phyloP scores from a whole-genome alignment of 2,113 vertebrate genomes.

The Gulo gulo region DNA sequence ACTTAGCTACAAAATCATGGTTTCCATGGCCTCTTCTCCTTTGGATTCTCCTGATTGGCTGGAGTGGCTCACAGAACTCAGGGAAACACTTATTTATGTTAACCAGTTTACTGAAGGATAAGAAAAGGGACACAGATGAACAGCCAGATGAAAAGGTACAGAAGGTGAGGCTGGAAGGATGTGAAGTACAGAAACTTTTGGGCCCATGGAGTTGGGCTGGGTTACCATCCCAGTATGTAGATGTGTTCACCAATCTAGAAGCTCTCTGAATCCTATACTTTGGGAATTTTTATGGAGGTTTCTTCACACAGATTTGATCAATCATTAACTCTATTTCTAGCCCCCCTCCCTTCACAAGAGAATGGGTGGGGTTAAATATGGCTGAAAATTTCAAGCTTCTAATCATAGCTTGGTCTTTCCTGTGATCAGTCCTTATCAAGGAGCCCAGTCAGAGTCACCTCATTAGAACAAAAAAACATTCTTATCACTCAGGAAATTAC shows the following conservation, averaged over 20 bases:
- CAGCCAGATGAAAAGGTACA: background rate
- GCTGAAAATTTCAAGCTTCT: background rate
- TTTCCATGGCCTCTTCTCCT: background rate
- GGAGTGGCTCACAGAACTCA: background rate
- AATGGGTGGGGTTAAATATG: background rate
- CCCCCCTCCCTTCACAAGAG: background rate
- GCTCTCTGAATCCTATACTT: background rate
- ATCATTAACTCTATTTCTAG: background rate
- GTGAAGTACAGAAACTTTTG: background rate
- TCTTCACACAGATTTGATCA: background rate
- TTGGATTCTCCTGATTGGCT: background rate
- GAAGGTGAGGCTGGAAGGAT: background rate
- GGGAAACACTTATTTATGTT: background rate
- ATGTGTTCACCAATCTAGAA: background rate
- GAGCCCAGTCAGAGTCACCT: background rate
- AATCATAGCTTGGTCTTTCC: background rate
- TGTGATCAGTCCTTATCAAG: background rate
- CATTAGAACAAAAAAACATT: background rate
- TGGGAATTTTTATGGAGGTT: background rate
- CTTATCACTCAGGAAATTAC: background rate
- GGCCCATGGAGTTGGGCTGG: background rate
- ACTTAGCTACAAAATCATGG: background rate
- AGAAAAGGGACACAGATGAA: background rate
- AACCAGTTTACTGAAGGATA: background rate
- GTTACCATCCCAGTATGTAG: background rate